Conservation (phyloP, 2,113 vertebrate genomes). For the Glaucomys volans region DNA sequence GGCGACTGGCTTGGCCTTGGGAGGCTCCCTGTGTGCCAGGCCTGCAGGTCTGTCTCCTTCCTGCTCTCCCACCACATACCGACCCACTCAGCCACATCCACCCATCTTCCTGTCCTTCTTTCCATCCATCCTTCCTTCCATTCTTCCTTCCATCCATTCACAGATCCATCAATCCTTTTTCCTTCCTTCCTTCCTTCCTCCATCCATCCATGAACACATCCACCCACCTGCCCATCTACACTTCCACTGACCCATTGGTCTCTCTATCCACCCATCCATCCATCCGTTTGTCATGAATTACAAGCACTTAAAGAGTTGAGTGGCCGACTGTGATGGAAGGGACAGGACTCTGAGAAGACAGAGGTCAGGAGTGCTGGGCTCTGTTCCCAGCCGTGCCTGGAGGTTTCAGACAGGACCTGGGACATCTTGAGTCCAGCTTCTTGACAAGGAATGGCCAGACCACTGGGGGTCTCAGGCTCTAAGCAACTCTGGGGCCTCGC, state of each 20-base stretch:
- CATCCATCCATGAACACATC: background rate
- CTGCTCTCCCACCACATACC: background rate
- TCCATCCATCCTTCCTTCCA: background rate
- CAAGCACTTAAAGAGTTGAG: fast-evolving
- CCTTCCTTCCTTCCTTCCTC: too few relatives aligned
- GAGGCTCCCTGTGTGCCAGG: too few relatives aligned
- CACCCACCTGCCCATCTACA: too few relatives aligned
- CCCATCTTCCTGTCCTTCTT: too few relatives aligned
- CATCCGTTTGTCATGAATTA: background rate
- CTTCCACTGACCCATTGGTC: background rate
- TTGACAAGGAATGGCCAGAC: fast-evolving
- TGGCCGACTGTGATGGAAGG: background rate
- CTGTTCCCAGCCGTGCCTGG: fast-evolving
- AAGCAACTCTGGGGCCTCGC: fast-evolving
- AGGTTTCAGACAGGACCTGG: fast-evolving
- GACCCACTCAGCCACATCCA: background rate
- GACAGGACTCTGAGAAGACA: fast-evolving
- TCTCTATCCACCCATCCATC: too few relatives aligned
- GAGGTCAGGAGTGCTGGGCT: background rate
- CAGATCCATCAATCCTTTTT: background rate
- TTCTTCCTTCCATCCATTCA: background rate
- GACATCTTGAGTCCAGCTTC: background rate
- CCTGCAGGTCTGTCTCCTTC: background rate
- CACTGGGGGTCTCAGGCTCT: fast-evolving
- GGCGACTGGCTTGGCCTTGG: background rate